Evolutionary conservation across 2,888 invertebrate species (phyloP).

Genomic region (Suillia variegata): DNA sequence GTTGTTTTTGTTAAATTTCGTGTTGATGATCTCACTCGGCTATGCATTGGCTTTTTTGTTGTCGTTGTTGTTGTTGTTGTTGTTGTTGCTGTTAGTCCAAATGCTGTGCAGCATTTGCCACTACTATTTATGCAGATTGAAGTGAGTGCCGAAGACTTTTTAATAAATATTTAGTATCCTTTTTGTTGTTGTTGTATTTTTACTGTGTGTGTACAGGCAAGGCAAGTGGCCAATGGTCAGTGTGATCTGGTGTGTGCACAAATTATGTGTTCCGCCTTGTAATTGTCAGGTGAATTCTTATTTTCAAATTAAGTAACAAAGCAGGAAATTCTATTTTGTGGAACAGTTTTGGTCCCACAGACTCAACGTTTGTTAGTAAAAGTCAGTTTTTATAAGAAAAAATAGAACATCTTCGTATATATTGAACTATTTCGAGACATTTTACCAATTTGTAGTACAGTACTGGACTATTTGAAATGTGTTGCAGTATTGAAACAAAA

Average conservation of each 20-base stretch:
- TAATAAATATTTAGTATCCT: slow-evolving; percentile 50
- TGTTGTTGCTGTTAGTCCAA: slow-evolving; percentile 18
- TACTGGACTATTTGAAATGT: too few relatives aligned
- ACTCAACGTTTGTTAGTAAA: too few relatives aligned
- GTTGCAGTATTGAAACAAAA: too few relatives aligned
- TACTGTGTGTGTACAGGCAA: background rate
- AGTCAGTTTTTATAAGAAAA: too few relatives aligned
- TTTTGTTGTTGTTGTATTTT: slow-evolving; percentile 27
- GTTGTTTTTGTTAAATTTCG: slow-evolving; percentile 52
- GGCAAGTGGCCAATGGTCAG: background rate
- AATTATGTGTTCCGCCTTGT: background rate
- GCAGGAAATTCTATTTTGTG: too few relatives aligned
- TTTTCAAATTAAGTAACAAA: too few relatives aligned
- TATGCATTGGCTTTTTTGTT: slow-evolving; percentile 48
- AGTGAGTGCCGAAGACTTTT: slow-evolving; percentile 38
- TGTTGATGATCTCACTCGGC: slow-evolving; percentile 55
- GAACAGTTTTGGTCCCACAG: too few relatives aligned
- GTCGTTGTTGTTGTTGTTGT: slow-evolving; percentile 1
- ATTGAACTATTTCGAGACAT: too few relatives aligned
- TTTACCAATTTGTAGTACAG: too few relatives aligned
- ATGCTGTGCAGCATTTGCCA: slow-evolving; percentile 28
- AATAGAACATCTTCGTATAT: too few relatives aligned
- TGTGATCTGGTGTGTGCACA: background rate
- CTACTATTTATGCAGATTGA: slow-evolving; percentile 53
- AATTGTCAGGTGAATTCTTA: background rate